Evolutionary conservation across 2,888 invertebrate genomes (phyloP).

Genomic region (Himalopsyche kuldschensis): DNA sequence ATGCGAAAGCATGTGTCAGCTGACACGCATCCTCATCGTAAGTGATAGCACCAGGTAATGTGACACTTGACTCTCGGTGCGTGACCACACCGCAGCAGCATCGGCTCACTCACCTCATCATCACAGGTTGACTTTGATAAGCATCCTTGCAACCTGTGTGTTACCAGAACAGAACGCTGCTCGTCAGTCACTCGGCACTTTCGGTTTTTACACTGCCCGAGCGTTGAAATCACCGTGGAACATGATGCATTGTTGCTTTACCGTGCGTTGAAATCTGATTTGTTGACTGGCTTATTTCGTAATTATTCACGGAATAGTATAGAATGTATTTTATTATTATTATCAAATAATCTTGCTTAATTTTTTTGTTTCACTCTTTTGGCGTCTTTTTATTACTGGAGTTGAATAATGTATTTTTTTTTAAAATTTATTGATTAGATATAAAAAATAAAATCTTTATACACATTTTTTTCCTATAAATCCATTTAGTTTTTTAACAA

Average conservation of each 20-base stretch:
- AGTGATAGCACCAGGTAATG: not conserved
- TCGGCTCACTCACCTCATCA: not conserved
- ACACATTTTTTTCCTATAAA: no score
- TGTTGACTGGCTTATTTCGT: no score
- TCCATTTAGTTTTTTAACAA: no score
- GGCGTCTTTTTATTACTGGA: no score
- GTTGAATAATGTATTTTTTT: no score
- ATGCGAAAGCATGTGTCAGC: not conserved
- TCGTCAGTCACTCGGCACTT: not conserved
- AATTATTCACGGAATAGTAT: no score
- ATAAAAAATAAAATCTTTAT: no score
- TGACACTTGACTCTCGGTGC: not conserved
- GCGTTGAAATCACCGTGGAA: not conserved
- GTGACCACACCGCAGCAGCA: not conserved
- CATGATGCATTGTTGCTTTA: not conserved
- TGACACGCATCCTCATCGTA: not conserved
- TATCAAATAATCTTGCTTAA: no score
- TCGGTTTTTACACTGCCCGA: constrained; percentile 4
- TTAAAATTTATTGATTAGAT: no score
- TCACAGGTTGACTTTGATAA: not conserved
- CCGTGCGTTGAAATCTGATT: not conserved
- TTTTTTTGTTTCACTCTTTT: no score
- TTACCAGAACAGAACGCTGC: not conserved
- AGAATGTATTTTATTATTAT: no score
- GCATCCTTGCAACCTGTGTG: not conserved